These are phyloP conservation scores for Heliconius melpomene DNA, from an alignment of 1,140 invertebrate genomes.

Conservation along the genomic window DNA sequence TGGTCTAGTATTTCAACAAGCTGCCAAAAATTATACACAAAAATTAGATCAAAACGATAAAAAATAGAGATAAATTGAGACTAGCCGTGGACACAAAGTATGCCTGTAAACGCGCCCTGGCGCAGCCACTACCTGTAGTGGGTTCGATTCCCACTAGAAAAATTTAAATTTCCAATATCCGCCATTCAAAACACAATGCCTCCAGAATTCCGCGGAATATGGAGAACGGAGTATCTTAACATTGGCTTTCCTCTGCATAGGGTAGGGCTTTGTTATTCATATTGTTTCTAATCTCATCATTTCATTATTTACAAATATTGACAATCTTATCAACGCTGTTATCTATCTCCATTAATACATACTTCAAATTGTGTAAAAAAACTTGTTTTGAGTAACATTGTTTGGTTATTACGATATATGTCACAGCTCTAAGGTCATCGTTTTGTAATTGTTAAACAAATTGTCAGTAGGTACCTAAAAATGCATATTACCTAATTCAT, in stretches of 20 bases:
- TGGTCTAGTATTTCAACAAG: constrained; percentile 85
- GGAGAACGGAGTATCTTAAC: too few species aligned
- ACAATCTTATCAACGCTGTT: background rate
- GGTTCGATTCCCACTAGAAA: too few species aligned
- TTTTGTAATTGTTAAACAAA: background rate
- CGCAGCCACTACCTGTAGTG: too few species aligned
- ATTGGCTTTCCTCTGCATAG: too few species aligned
- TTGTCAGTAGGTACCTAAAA: too few species aligned
- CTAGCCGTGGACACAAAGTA: too few species aligned
- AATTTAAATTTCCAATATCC: too few species aligned
- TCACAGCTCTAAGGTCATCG: background rate
- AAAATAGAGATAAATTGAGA: too few species aligned
- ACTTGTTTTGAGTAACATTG: background rate
- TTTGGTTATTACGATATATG: background rate
- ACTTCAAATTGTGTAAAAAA: background rate
- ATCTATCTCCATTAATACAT: background rate
- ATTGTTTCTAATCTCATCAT: background rate
- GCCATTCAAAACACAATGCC: too few species aligned
- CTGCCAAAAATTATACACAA: constrained; percentile 74
- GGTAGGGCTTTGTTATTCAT: background rate
- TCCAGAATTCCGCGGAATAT: too few species aligned
- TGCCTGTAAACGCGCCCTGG: too few species aligned
- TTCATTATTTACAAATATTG: background rate
- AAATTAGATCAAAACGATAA: background rate
- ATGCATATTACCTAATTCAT: too few species aligned